phyloP scores from a whole-genome alignment of 2,797 vertebrate genomes.

The Pangasius larnaudii region DNA sequence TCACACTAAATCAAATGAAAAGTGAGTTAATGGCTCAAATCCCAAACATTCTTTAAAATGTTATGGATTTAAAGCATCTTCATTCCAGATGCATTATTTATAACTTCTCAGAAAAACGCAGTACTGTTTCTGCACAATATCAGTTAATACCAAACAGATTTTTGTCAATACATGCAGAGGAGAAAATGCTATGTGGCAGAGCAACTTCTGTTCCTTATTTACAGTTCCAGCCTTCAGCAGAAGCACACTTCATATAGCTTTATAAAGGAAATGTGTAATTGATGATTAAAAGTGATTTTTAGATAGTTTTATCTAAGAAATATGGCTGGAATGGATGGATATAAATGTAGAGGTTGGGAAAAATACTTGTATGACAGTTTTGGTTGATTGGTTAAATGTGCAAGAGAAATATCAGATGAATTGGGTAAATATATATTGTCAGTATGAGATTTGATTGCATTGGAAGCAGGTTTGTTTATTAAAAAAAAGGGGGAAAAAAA shows the following conservation, averaged over 20 bases:
- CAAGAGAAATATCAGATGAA: not conserved
- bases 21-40: not conserved
- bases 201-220: slow-evolving; percentile 10
- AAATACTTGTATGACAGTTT: not conserved
- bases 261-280: not conserved
- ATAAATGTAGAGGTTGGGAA: not conserved
- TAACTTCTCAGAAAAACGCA: slow-evolving; percentile 20
- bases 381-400: not conserved
- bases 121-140: slow-evolving; percentile 17
- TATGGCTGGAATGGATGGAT: not conserved
- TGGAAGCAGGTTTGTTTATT: not conserved
- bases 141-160: slow-evolving; percentile 55
- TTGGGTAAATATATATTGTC: not conserved
- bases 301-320: not conserved
- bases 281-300: not conserved
- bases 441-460: not conserved
- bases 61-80: slow-evolving; percentile 28
- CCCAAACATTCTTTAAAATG: slow-evolving; percentile 17
- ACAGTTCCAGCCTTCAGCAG: not conserved
- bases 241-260: not conserved
- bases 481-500: not conserved
- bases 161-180: slow-evolving; percentile 44
- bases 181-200: slow-evolving; percentile 48
- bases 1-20: not conserved
- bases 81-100: slow-evolving; percentile 31